phyloP scores from a whole-genome alignment of 1,140 invertebrate species.

The Ostrea denselamellosa region DNA sequence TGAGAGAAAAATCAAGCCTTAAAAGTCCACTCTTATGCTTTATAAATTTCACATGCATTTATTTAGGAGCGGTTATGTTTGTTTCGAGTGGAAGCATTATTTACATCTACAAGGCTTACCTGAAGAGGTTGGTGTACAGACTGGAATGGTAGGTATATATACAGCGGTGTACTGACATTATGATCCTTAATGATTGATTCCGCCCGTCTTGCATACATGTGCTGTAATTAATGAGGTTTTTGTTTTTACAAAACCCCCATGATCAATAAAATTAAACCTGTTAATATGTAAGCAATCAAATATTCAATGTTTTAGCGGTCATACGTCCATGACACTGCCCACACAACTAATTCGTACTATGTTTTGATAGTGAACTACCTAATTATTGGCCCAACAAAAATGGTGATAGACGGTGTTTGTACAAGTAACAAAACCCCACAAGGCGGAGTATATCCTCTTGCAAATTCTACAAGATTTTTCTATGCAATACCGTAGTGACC shows the following conservation, averaged over 20 bases:
- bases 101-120: conserved; percentile 51
- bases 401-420: neutral
- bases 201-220: conserved; percentile 68
- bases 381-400: neutral
- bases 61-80: no score
- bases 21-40: neutral
- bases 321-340: neutral
- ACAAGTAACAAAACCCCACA: no score
- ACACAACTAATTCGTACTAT: neutral
- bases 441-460: no score
- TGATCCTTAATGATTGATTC: conserved; percentile 60
- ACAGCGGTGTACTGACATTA: conserved; percentile 66
- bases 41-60: neutral
- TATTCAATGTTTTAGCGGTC: no score
- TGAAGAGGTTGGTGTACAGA: conserved; percentile 74
- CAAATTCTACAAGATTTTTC: no score
- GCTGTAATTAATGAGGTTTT: conserved; percentile 59
- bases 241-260: neutral
- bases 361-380: neutral
- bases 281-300: no score
- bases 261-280: neutral
- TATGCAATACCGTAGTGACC: no score
- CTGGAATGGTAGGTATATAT: conserved; percentile 75
- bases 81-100: no score
- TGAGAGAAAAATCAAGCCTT: neutral